Percentiles rank a stretch among this genome's conserved stretches.
Evolutionary conservation across 2,888 invertebrate genomes (phyloP).

Genomic region (Lacanobia oleracea): DNA sequence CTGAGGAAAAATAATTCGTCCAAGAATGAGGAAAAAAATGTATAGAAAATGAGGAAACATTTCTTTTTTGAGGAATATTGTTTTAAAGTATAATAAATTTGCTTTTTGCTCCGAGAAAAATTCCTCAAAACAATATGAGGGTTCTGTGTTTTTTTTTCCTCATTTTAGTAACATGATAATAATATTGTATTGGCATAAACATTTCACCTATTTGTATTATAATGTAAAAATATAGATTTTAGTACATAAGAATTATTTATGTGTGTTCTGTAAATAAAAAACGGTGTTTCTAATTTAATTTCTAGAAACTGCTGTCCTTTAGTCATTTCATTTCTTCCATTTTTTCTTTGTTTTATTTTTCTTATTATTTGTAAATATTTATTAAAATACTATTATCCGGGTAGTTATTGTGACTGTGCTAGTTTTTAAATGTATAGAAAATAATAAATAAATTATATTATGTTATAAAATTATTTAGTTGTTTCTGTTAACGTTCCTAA

Average conservation of each 20-base stretch:
- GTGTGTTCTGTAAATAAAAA: constrained; percentile 58
- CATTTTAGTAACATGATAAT: background rate
- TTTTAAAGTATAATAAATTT: background rate
- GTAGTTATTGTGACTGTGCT: constrained; percentile 70
- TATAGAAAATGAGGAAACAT: background rate
- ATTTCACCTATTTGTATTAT: constrained; percentile 30
- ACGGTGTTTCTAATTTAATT: constrained; percentile 31
- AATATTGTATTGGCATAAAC: background rate
- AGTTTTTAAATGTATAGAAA: constrained; percentile 59
- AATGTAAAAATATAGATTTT: constrained; percentile 33
- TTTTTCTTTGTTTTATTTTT: constrained; percentile 33
- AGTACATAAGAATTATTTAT: constrained; percentile 56
- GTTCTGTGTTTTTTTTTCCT: background rate
- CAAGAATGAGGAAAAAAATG: background rate
- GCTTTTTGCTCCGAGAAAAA: background rate
- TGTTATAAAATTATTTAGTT: constrained; percentile 61
- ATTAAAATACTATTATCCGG: constrained; percentile 58
- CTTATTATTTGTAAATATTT: constrained; percentile 64
- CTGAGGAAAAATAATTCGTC: background rate
- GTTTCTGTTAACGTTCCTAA: constrained; percentile 56
- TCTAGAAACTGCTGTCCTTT: constrained; percentile 51
- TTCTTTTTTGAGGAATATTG: background rate
- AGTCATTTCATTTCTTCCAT: constrained; percentile 70
- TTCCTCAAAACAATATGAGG: background rate
- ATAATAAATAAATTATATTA: constrained; percentile 67